Conservation (phyloP, 2,113 vertebrate species). For the Xenopus tropicalis region UCB_Xtro_10.0 CM004451.2:66723501-66724000, state of each 20-base stretch:
- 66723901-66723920: neutral
- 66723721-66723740: conserved; percentile 68
- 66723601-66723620: conserved; percentile 94
- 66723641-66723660: conserved; percentile 81
- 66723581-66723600: conserved; percentile 91
- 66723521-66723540: conserved; percentile 81
- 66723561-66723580: conserved; percentile 87
- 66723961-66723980: too few relatives aligned
- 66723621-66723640: conserved; percentile 78
- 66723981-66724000: too few relatives aligned
- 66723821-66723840: conserved; percentile 63
- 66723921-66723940: neutral
- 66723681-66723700: conserved; percentile 91
- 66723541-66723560: conserved; percentile 80
- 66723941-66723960: neutral
- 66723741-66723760: conserved; percentile 71
- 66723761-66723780: conserved; percentile 61
- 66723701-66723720: conserved; percentile 46
- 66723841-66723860: conserved; percentile 46
- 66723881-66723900: neutral
- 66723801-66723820: conserved; percentile 49
- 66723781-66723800: conserved; percentile 76
- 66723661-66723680: conserved; percentile 76
- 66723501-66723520: conserved; percentile 86
- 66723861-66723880: conserved; percentile 9